Percentiles rank a stretch among this genome's conserved stretches.
phyloP scores from a whole-genome alignment of 1,140 invertebrate genomes.

The Ostrea edulis region DNA sequence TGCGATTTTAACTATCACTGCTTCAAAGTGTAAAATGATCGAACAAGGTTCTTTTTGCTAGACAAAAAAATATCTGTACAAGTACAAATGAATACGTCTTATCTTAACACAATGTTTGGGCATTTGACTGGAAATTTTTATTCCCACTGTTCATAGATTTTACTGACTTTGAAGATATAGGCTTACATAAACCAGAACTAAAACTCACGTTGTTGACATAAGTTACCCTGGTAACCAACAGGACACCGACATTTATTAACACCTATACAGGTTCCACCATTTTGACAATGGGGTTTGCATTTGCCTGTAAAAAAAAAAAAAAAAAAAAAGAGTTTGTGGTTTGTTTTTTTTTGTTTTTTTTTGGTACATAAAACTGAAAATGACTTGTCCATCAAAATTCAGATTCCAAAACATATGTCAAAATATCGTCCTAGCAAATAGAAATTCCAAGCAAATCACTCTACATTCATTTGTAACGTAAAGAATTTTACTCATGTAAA shows the following conservation, averaged over 20 bases:
- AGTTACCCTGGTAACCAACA: slow-evolving; percentile 48
- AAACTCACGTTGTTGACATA: slow-evolving; percentile 50
- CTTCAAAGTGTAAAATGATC: background rate
- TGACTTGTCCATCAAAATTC: too few relatives aligned
- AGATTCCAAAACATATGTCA: too few relatives aligned
- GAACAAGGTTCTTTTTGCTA: background rate
- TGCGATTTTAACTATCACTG: background rate
- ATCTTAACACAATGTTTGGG: background rate
- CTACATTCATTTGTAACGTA: too few relatives aligned
- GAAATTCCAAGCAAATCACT: too few relatives aligned
- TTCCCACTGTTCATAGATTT: background rate
- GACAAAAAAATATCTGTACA: too few relatives aligned
- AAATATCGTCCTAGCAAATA: too few relatives aligned
- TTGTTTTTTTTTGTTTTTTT: too few relatives aligned
- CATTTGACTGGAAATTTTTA: background rate
- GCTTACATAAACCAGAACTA: background rate
- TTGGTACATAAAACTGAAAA: too few relatives aligned
- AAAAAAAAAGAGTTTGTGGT: background rate
- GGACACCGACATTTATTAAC: slow-evolving; percentile 56
- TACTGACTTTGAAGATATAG: background rate
- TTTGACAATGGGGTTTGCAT: slow-evolving; percentile 52
- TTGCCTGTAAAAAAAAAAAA: slow-evolving; percentile 42
- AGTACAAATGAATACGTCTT: background rate
- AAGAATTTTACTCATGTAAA: too few relatives aligned
- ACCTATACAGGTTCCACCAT: slow-evolving; percentile 56